Conservation (phyloP, 2,797 vertebrate species). For the Myotis pilosus region DNA sequence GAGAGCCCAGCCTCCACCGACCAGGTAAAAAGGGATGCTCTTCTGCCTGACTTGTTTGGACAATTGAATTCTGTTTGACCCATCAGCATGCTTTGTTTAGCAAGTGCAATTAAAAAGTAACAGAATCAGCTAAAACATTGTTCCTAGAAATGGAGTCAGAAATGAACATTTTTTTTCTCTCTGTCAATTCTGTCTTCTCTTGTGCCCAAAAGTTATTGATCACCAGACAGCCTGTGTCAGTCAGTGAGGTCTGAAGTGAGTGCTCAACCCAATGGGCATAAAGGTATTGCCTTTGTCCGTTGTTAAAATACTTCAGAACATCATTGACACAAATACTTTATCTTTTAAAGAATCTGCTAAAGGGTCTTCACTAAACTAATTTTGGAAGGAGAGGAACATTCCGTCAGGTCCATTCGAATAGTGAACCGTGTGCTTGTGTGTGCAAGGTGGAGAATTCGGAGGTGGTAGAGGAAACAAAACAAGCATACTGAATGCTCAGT, state of each 20-base stretch:
- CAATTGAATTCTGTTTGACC: not conserved
- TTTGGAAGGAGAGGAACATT: not conserved
- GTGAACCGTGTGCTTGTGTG: not conserved
- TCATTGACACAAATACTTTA: not conserved
- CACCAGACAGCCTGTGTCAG: not conserved
- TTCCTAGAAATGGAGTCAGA: not conserved
- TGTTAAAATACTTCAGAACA: not conserved
- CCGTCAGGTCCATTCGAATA: not conserved
- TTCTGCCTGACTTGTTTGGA: not conserved
- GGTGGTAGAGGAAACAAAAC: not conserved
- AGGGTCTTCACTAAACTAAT: not conserved
- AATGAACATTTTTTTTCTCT: not conserved
- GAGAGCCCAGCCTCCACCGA: not conserved
- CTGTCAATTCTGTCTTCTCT: not conserved
- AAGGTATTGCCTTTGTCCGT: not conserved
- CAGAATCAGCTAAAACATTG: not conserved
- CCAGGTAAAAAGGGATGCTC: not conserved
- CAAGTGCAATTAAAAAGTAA: not conserved
- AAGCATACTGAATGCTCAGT: not conserved
- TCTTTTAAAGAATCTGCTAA: not conserved
- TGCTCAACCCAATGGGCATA: not conserved
- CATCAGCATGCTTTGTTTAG: not conserved
- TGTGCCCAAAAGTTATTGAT: not conserved
- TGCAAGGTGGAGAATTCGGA: accelerated
- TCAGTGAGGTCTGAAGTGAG: not conserved